Evolutionary conservation across 2,113 vertebrate genomes (phyloP).

Genomic region (Phaetusa simplex): DNA sequence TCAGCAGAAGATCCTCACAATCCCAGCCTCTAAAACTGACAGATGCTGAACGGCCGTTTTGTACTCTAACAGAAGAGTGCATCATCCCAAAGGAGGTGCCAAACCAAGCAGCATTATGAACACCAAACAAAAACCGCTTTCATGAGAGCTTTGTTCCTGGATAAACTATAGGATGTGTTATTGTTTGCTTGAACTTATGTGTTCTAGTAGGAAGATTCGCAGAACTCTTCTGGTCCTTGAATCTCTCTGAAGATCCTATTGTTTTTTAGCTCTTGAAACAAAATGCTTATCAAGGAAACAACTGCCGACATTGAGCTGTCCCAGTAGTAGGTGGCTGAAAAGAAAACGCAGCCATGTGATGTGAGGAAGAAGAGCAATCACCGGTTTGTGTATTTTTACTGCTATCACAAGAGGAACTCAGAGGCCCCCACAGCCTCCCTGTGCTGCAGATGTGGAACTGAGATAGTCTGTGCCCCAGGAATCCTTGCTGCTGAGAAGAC

Average conservation of each 20-base stretch:
- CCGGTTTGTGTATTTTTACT: slow-evolving; percentile 47
- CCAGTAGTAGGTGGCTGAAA: slow-evolving; percentile 7
- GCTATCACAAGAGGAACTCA: slow-evolving; percentile 9
- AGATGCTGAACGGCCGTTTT: slow-evolving; percentile 51
- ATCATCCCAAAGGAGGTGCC: slow-evolving; percentile 47
- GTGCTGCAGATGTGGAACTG: slow-evolving; percentile 10
- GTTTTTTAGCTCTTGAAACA: slow-evolving; percentile 16
- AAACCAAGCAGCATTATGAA: slow-evolving; percentile 52
- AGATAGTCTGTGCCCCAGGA: slow-evolving; percentile 35
- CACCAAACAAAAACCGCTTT: slow-evolving; percentile 49
- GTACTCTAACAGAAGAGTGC: slow-evolving; percentile 20
- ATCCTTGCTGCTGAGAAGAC: not conserved
- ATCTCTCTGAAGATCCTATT: slow-evolving; percentile 26
- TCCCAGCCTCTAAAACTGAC: slow-evolving; percentile 46
- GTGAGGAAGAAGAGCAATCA: slow-evolving; percentile 8
- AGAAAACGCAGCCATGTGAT: not conserved
- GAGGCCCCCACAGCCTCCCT: not conserved
- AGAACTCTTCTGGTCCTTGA: slow-evolving; percentile 1
- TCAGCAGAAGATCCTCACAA: slow-evolving; percentile 26
- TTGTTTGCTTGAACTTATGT: slow-evolving; percentile 17
- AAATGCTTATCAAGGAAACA: slow-evolving; percentile 44
- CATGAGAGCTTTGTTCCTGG: slow-evolving; percentile 37
- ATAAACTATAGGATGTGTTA: not conserved
- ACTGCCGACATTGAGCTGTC: not conserved
- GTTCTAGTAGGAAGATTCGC: slow-evolving; percentile 11